Evolutionary conservation across 2,113 vertebrate genomes (phyloP).

Genomic region (Prietella phreatophila): DNA sequence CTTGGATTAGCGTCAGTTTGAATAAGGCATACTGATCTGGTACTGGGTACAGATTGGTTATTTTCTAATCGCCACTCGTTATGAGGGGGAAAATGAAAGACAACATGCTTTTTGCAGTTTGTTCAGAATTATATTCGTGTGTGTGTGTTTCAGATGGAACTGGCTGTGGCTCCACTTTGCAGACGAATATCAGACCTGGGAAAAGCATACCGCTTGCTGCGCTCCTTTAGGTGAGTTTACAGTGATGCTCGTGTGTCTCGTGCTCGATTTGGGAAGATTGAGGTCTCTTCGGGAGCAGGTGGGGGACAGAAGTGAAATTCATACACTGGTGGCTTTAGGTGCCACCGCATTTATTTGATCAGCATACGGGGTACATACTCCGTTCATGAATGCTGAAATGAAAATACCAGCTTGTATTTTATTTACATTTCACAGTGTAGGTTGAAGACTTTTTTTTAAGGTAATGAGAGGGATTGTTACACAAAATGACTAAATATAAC

Average conservation of each 20-base stretch:
- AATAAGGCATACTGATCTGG: background rate
- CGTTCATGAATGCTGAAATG: too few species aligned
- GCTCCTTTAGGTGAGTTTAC: constrained; percentile 86
- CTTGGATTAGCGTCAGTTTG: background rate
- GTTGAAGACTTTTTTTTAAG: too few species aligned
- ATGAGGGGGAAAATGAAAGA: background rate
- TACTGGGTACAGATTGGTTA: background rate
- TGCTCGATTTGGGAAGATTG: background rate
- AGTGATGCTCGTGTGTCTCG: background rate
- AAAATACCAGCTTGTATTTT: too few species aligned
- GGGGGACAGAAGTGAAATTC: too few species aligned
- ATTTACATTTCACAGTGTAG: background rate
- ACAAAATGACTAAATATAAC: background rate
- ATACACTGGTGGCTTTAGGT: too few species aligned
- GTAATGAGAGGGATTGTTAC: background rate
- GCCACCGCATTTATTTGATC: background rate
- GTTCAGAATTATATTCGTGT: background rate
- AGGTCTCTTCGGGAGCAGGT: background rate
- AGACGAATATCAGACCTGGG: constrained; percentile 92
- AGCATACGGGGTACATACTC: background rate
- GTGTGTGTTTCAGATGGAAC: constrained; percentile 84
- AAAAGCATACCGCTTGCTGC: constrained; percentile 88
- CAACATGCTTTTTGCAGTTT: background rate
- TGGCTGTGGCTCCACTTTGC: constrained; percentile 90
- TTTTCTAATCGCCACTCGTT: background rate